Percentiles rank a stretch among this genome's conserved stretches.
These are phyloP conservation scores for Cataglyphis hispanica DNA, from an alignment of 1,140 invertebrate genomes.

Conservation along the genomic window DNA sequence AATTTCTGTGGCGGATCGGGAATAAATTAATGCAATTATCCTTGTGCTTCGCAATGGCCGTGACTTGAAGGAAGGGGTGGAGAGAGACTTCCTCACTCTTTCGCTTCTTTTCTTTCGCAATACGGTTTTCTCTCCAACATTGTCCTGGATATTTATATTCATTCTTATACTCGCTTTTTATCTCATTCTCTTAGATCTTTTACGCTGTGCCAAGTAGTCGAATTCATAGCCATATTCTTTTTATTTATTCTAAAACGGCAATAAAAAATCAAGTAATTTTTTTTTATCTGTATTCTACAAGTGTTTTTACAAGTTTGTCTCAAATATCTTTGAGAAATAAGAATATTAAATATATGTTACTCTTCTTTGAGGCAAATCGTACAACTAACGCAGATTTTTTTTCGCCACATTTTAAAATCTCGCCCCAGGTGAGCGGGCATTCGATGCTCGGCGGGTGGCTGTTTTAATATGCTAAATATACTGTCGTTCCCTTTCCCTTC, in stretches of 20 bases:
- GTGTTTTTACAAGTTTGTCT: background rate
- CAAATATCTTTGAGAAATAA: background rate
- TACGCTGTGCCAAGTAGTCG: background rate
- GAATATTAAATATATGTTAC: background rate
- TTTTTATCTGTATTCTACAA: background rate
- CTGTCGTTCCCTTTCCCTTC: constrained; percentile 61
- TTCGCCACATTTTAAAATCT: constrained; percentile 27
- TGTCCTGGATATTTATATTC: constrained; percentile 49
- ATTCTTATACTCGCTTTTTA: background rate
- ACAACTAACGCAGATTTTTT: constrained; percentile 66
- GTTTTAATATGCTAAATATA: constrained; percentile 84
- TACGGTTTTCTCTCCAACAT: constrained; percentile 55
- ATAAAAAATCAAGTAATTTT: background rate
- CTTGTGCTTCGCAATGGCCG: constrained; percentile 56
- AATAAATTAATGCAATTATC: constrained; percentile 83
- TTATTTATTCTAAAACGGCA: background rate
- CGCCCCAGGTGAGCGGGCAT: constrained; percentile 63
- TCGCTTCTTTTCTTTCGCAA: constrained; percentile 8
- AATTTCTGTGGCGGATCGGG: constrained; percentile 77
- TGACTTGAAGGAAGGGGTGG: constrained; percentile 60
- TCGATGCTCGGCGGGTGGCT: constrained; percentile 68
- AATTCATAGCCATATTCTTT: background rate
- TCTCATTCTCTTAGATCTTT: background rate
- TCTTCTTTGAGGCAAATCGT: constrained; percentile 34
- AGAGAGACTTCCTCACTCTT: constrained; percentile 37